These are phyloP conservation scores for Acinonyx jubatus DNA, from an alignment of 2,113 vertebrate species.

Conservation along the genomic window DNA sequence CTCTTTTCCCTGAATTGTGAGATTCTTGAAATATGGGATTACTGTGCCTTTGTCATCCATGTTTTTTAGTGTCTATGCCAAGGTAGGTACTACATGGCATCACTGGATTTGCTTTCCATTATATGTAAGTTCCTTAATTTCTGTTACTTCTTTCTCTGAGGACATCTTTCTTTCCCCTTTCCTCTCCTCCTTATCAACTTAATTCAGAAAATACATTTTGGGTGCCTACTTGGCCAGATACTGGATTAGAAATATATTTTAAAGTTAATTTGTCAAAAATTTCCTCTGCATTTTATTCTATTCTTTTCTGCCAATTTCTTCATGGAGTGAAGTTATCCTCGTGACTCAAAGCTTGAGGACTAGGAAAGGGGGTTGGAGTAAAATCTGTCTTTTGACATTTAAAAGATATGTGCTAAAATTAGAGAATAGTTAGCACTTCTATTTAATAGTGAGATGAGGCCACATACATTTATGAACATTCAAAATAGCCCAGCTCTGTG, in stretches of 20 bases:
- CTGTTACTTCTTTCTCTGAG: background rate
- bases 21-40: background rate
- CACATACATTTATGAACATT: conserved; percentile 57
- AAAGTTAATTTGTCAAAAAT: conserved; percentile 60
- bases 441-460: conserved; percentile 72
- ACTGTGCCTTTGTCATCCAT: background rate
- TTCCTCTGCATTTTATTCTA: conserved; percentile 53
- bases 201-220: conserved; percentile 54
- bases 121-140: background rate
- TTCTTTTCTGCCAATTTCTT: conserved; percentile 68
- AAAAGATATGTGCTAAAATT: conserved; percentile 77
- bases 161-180: conserved; percentile 8
- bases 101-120: background rate
- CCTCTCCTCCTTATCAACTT: background rate
- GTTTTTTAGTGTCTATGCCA: background rate
- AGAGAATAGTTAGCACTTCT: conserved; percentile 74
- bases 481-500: background rate
- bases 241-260: conserved; percentile 33
- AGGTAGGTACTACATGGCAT: background rate
- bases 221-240: conserved; percentile 17
- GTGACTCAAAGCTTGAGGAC: conserved; percentile 72
- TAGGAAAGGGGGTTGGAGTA: conserved; percentile 65
- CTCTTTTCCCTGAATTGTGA: background rate
- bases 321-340: conserved; percentile 59
- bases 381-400: conserved; percentile 83